Evolutionary conservation across 2,888 invertebrate species (phyloP).

Genomic region (Phortica magna): DNA sequence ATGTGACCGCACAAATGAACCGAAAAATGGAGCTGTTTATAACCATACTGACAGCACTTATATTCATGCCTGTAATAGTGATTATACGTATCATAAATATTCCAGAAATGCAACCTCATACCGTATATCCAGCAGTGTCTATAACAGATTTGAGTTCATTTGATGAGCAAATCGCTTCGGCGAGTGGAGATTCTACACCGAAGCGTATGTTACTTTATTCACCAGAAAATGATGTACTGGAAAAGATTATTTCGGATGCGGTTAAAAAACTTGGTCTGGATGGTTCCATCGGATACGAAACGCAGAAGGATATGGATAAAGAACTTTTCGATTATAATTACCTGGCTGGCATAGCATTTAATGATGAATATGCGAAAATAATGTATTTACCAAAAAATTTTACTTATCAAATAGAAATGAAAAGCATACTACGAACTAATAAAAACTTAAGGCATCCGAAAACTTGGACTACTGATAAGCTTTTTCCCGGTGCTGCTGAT

Average conservation of each 20-base stretch:
- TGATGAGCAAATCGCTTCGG: neutral
- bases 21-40: slow-evolving; percentile 10
- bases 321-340: neutral
- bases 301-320: neutral
- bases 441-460: neutral
- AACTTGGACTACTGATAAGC: slow-evolving; percentile 26
- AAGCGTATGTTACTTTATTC: neutral
- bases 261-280: neutral
- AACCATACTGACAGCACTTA: slow-evolving; percentile 4
- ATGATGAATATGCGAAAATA: neutral
- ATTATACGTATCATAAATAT: neutral
- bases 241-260: neutral
- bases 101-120: neutral
- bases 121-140: neutral
- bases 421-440: neutral
- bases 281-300: neutral
- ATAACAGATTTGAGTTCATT: neutral
- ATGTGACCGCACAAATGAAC: slow-evolving; percentile 3
- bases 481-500: slow-evolving; percentile 8
- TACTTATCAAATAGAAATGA: neutral
- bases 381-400: neutral
- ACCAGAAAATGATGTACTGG: neutral
- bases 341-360: slow-evolving; percentile 17
- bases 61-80: slow-evolving; percentile 10
- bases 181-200: neutral